Evolutionary conservation across 2,797 vertebrate genomes (phyloP).

Genomic region (Hafferia zeledoni): DNA sequence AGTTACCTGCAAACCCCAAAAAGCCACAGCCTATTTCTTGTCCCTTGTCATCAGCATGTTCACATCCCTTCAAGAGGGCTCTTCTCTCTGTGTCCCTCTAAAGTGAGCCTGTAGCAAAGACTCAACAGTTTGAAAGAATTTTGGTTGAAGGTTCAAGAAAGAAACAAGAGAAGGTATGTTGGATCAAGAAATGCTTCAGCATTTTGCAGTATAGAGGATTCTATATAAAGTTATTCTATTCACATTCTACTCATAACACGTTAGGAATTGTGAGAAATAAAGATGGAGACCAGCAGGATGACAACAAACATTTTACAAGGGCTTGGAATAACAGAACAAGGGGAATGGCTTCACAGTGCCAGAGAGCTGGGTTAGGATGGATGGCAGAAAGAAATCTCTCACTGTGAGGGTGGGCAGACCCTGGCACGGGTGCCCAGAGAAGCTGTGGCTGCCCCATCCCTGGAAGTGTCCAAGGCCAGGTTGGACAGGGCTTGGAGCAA

Average conservation of each 20-base stretch:
- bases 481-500: not conserved
- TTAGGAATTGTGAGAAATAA: not conserved
- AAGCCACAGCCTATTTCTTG: not conserved
- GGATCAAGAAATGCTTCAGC: not conserved
- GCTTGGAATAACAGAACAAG: not conserved
- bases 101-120: not conserved
- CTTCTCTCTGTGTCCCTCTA: not conserved
- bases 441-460: not conserved
- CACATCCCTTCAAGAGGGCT: not conserved
- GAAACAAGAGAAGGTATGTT: not conserved
- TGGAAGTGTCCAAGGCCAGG: not conserved
- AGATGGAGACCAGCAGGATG: not conserved
- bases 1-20: not conserved
- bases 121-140: slow-evolving; percentile 3
- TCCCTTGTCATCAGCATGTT: not conserved
- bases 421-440: not conserved
- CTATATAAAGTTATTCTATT: not conserved
- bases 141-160: not conserved
- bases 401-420: not conserved
- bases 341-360: not conserved
- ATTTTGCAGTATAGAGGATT: not conserved
- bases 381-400: not conserved
- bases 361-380: not conserved
- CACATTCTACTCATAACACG: not conserved
- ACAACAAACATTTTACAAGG: not conserved